Conservation (phyloP, 2,888 invertebrate genomes). For the Pristionchus arcanus region DNA sequence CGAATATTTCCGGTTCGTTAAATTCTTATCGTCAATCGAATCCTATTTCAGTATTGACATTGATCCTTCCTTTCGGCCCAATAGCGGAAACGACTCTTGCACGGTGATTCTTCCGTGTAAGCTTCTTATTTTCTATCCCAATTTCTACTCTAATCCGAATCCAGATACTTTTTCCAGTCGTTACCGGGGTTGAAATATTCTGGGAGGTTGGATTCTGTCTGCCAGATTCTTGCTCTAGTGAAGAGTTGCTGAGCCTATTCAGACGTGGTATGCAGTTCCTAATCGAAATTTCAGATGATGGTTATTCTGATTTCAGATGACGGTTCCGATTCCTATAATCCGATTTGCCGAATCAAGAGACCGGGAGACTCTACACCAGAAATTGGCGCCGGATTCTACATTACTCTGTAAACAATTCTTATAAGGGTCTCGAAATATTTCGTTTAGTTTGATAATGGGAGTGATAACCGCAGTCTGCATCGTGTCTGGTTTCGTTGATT, state of each 20-base stretch:
- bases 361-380: not conserved
- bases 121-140: not conserved
- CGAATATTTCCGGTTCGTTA: not conserved
- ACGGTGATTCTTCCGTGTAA: not conserved
- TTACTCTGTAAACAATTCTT: not conserved
- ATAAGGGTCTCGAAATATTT: not conserved
- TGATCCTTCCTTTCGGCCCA: not conserved
- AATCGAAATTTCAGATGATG: no score
- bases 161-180: not conserved
- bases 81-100: not conserved
- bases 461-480: not conserved
- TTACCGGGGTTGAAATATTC: not conserved
- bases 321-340: not conserved
- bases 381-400: constrained; percentile 42
- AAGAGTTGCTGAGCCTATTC: not conserved
- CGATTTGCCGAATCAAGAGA: not conserved
- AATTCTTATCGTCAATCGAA: not conserved
- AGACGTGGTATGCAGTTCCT: not conserved
- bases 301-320: not conserved
- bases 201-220: constrained; percentile 21
- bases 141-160: not conserved
- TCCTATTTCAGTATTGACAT: not conserved
- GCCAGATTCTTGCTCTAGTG: not conserved
- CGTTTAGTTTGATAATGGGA: not conserved
- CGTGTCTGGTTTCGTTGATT: not conserved